Evolutionary conservation across 1,140 invertebrate genomes (phyloP).

Genomic region (Globodera ellingtonae): DNA sequence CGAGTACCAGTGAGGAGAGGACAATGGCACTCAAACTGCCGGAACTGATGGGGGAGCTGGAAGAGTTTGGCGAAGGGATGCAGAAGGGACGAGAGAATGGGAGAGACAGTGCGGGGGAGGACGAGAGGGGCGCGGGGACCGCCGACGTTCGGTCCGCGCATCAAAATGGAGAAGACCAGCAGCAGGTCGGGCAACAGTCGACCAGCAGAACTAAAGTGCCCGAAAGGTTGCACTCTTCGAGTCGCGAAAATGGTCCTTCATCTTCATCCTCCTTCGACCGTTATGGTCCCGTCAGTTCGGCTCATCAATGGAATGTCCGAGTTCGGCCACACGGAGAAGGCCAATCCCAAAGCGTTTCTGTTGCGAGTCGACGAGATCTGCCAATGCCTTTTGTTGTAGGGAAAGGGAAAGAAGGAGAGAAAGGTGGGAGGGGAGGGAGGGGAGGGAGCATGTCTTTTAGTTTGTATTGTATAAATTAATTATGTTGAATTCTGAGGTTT

Average conservation of each 20-base stretch:
- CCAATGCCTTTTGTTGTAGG: constrained; percentile 1
- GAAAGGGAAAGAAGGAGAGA: not conserved
- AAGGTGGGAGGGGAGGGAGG: no score
- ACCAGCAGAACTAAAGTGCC: not conserved
- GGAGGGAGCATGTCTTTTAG: no score
- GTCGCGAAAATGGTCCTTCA: not conserved
- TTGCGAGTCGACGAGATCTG: not conserved
- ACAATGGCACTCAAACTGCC: constrained; percentile 8
- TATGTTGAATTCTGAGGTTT: no score
- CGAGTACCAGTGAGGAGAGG: not conserved
- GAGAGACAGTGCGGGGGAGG: constrained; percentile 23
- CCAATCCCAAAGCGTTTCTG: constrained; percentile 10
- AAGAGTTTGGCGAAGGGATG: constrained; percentile 3
- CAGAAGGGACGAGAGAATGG: not conserved
- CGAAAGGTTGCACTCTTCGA: not conserved
- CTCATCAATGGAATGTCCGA: constrained; percentile 39
- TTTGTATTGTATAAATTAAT: no score
- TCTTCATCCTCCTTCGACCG: not conserved
- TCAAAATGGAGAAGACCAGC: not conserved
- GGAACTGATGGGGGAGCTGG: constrained; percentile 16
- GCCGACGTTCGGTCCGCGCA: no score
- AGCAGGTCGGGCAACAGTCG: not conserved
- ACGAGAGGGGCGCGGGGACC: not conserved
- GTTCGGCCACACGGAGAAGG: not conserved
- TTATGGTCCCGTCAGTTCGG: not conserved